Conservation (phyloP, 1,140 invertebrate genomes). For the Drosophila ercepeae region DNA sequence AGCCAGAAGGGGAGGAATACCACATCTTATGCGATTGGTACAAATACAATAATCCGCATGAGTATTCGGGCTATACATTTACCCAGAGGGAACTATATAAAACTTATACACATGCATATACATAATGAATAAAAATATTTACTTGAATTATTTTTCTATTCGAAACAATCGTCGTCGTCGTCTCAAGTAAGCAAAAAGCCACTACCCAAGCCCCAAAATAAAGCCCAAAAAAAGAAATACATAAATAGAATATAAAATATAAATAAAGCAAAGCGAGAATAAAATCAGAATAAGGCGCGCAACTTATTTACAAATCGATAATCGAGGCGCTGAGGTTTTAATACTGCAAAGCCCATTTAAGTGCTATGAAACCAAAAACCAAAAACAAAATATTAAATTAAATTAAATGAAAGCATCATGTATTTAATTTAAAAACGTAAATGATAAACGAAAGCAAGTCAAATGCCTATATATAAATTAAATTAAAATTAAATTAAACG, state of each 20-base stretch:
- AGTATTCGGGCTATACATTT: constrained; percentile 55
- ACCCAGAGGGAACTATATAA: constrained; percentile 69
- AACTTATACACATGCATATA: constrained; percentile 67
- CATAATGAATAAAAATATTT: constrained; percentile 71
- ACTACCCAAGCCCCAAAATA: constrained; percentile 10
- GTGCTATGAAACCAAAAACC: constrained; percentile 34
- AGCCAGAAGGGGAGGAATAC: constrained; percentile 8
- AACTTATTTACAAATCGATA: constrained; percentile 70
- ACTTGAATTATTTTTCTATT: constrained; percentile 82
- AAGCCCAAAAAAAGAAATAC: background rate
- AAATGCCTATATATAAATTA: constrained; percentile 71
- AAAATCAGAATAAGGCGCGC: constrained; percentile 46
- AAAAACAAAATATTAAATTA: constrained; percentile 16
- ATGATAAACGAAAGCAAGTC: constrained; percentile 53
- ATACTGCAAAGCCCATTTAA: constrained; percentile 64
- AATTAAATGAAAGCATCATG: constrained; percentile 38
- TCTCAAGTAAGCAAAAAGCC: constrained; percentile 29
- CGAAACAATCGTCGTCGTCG: constrained; percentile 57
- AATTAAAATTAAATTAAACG: constrained; percentile 31
- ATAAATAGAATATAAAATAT: constrained; percentile 2
- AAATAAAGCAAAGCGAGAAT: constrained; percentile 33
- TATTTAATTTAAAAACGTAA: constrained; percentile 51
- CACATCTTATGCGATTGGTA: constrained; percentile 60
- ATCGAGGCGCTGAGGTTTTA: constrained; percentile 64
- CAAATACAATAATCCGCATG: constrained; percentile 68